Conservation (phyloP, 2,888 invertebrate species). For the Drosophila engyochracea region DNA sequence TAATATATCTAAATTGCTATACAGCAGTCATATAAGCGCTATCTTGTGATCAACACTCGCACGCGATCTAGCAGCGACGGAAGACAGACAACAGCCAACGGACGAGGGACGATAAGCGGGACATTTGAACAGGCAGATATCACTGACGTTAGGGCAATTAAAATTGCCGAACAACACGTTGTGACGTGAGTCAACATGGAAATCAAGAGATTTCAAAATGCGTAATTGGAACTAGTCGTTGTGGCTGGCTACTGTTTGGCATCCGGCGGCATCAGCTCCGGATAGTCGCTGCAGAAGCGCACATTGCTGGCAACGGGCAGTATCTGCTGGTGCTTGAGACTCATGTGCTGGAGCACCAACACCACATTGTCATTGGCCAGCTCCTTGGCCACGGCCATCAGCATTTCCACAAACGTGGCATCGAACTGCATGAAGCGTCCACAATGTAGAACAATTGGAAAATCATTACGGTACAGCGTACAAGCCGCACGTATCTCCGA, state of each 20-base stretch:
- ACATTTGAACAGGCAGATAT: slow-evolving; percentile 1
- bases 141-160: slow-evolving; percentile 28
- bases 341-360: slow-evolving; percentile 83
- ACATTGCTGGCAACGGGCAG: slow-evolving; percentile 68
- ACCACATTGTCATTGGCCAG: slow-evolving; percentile 87
- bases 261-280: slow-evolving; percentile 23
- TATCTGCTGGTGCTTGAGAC: slow-evolving; percentile 61
- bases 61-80: slow-evolving; percentile 16
- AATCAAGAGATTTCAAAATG: background rate
- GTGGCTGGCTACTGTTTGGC: slow-evolving; percentile 33
- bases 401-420: slow-evolving; percentile 88
- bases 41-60: slow-evolving; percentile 23
- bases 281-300: slow-evolving; percentile 68
- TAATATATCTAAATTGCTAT: slow-evolving; percentile 33
- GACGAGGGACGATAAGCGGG: background rate
- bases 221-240: background rate
- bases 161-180: background rate
- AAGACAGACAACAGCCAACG: background rate
- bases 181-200: slow-evolving; percentile 23
- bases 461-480: slow-evolving; percentile 84
- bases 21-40: slow-evolving; percentile 24
- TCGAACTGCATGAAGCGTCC: slow-evolving; percentile 88
- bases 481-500: slow-evolving; percentile 87
- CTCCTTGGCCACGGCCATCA: slow-evolving; percentile 87
- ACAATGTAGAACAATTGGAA: slow-evolving; percentile 89